These are phyloP conservation scores for Emmelina monodactyla DNA, from an alignment of 2,888 invertebrate species.

Conservation along the genomic window DNA sequence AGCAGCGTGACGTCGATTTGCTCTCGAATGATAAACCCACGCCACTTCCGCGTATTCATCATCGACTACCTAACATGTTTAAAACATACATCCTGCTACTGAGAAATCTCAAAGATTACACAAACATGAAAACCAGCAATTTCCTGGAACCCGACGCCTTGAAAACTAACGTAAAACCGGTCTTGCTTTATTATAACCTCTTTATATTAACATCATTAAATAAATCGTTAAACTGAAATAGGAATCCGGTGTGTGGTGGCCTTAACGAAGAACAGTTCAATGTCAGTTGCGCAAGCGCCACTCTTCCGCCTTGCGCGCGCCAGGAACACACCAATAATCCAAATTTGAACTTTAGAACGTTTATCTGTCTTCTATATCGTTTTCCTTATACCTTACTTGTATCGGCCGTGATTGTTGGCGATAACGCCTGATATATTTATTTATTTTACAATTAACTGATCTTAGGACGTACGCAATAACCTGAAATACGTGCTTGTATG, in stretches of 20 bases:
- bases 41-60: constrained; percentile 22
- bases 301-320: constrained; percentile 47
- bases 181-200: constrained; percentile 1
- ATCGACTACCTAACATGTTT: constrained; percentile 21
- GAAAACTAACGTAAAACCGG: constrained; percentile 23
- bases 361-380: too few relatives aligned
- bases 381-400: too few relatives aligned
- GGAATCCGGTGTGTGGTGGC: constrained; percentile 51
- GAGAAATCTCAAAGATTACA: constrained; percentile 22
- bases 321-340: constrained; percentile 32
- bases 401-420: too few relatives aligned
- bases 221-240: constrained; percentile 33
- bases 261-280: constrained; percentile 56
- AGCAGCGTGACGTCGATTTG: constrained; percentile 23
- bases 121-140: neutral
- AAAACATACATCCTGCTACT: constrained; percentile 30
- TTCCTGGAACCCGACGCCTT: constrained; percentile 1
- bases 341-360: too few relatives aligned
- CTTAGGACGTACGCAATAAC: too few relatives aligned
- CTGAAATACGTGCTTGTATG: too few relatives aligned
- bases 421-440: too few relatives aligned
- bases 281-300: constrained; percentile 63
- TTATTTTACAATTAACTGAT: too few relatives aligned
- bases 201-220: constrained; percentile 23
- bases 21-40: constrained; percentile 21